Evolutionary conservation across 1,140 invertebrate species (phyloP).

Genomic region (Xylocopa sonorina): DNA sequence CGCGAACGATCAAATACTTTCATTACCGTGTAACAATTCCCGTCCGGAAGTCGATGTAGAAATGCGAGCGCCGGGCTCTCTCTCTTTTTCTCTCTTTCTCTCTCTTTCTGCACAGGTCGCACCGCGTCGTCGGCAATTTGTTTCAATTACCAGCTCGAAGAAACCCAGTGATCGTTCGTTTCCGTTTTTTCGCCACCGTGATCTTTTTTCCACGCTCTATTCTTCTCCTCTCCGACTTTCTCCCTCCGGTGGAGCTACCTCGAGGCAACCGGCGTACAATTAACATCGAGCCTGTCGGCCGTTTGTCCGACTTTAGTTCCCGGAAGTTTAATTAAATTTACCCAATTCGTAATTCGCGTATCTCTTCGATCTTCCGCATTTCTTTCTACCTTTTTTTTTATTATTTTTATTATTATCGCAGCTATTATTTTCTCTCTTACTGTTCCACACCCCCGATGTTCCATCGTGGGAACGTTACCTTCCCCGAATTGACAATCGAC

Average conservation of each 20-base stretch:
- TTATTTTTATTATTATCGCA: conserved; percentile 3
- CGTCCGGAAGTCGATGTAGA: conserved; percentile 18
- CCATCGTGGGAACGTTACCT: conserved; percentile 4
- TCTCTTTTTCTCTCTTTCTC: no score
- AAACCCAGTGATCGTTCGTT: conserved; percentile 19
- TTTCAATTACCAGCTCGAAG: conserved; percentile 38
- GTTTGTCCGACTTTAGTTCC: background rate
- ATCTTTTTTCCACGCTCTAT: background rate
- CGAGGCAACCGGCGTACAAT: conserved; percentile 10
- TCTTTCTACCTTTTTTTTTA: conserved; percentile 3
- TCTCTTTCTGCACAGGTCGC: no score
- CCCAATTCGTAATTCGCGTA: conserved; percentile 25
- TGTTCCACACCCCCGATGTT: background rate
- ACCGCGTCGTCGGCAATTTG: conserved; percentile 31
- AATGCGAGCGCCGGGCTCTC: conserved; percentile 19
- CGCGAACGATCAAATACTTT: conserved; percentile 32
- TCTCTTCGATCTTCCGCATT: conserved; percentile 46
- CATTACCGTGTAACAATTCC: conserved; percentile 37
- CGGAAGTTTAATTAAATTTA: conserved; percentile 60
- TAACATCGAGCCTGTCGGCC: background rate
- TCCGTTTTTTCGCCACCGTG: background rate
- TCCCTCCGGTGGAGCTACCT: conserved; percentile 44
- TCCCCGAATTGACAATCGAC: background rate
- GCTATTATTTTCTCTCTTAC: no score
- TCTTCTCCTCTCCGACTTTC: conserved; percentile 31